A percentile compares a stretch with the other conserved stretches of the same genome.
Conservation (phyloP, 2,113 vertebrate genomes). For the Balaeniceps rex region DNA sequence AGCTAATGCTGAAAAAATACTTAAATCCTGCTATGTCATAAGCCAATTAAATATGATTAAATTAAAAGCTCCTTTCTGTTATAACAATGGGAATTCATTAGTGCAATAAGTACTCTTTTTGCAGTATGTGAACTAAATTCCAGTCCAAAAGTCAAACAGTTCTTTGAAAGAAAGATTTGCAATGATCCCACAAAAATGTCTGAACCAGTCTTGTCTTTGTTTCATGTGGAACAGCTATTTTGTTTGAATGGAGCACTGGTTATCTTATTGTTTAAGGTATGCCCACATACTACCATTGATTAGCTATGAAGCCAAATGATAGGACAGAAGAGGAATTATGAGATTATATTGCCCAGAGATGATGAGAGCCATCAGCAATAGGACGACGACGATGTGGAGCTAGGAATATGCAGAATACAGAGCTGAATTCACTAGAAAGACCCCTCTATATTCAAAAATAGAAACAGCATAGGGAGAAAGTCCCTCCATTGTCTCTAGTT, state of each 20-base stretch:
- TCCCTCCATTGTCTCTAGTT: neutral
- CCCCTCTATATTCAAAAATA: neutral
- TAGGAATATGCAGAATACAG: neutral
- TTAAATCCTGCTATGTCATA: neutral
- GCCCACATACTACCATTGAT: too few species aligned
- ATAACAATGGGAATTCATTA: neutral
- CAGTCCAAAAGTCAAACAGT: neutral
- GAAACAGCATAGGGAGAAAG: neutral
- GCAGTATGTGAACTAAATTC: neutral
- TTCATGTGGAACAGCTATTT: neutral
- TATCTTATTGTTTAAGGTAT: neutral
- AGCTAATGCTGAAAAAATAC: neutral
- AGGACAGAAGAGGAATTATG: neutral
- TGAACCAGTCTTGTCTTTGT: neutral
- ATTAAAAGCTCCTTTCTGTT: neutral
- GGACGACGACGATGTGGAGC: neutral
- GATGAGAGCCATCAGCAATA: neutral
- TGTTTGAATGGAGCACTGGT: neutral
- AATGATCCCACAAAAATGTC: neutral
- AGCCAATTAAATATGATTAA: neutral
- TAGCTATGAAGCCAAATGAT: neutral
- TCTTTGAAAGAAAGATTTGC: neutral
- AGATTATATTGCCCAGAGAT: neutral
- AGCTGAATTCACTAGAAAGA: neutral
- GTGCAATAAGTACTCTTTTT: neutral